Base-by-base conservation (phyloP, 2,113 vertebrate species). In the Syrrhaptes paradoxus region DNA sequence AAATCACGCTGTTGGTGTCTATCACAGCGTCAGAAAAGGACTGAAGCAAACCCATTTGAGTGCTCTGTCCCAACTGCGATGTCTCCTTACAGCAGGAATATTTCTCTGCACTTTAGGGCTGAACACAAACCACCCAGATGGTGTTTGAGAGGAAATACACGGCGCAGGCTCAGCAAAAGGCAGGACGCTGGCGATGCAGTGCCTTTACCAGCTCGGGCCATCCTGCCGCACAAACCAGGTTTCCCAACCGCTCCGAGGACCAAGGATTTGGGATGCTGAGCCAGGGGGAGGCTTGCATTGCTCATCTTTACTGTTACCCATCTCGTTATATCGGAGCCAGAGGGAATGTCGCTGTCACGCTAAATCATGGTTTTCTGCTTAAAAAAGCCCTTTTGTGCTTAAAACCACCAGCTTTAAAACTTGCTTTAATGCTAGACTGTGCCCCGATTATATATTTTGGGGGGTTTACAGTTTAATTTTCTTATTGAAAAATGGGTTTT, bases 101-200 rank as follows among this genome's bases (percentile, higher is more conserved):
- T 20, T 63, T 52, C 75, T 67, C 45, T 67, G 61, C 1, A 1
- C 20, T 34, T 26, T 26, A 20, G 24, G 31, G 62, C 26, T 83
- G 67, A 43, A 67, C 74, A 63, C 38, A 21, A 74, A 43, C 32
- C 25, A 9, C 29, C 7, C 16, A 9, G 46, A 12, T 24, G 31
- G 36, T 4, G 17, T 46, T 13, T 41, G 59, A n/a, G 24, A 29
- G 36, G 20, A 38, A 58, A 52, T 13, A 12, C 0, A 24, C 3
- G 15, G 36, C 2, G 26, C 32, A 34, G 41, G 32, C 46, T 54
- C 52, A 15, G 59, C 36, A 38, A 20, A 28, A 5, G 0, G 9
- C 22, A 21, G 36, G 29, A 31, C 0, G 2, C 36, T 12, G 36
- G 43, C 2, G 1, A 38, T 1, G 48, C 24, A 2, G 52, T 4